phyloP scores from a whole-genome alignment of 2,113 vertebrate genomes.

The Alectura lathami region DNA sequence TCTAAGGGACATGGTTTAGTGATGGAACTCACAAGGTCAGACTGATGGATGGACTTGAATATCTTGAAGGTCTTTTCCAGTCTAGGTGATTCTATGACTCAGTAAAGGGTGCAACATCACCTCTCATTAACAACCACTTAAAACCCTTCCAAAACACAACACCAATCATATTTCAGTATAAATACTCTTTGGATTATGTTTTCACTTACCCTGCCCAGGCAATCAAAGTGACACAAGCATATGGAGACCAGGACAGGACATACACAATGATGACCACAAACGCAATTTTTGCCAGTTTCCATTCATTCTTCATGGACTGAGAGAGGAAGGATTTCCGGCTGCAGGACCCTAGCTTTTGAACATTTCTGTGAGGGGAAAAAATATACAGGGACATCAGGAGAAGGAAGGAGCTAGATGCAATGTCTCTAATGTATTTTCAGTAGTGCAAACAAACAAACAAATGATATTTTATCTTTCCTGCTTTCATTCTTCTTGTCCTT shows the following conservation, averaged over 20 bases:
- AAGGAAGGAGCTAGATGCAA: not conserved
- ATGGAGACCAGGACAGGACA: conserved; percentile 77
- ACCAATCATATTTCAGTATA: not conserved
- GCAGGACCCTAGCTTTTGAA: conserved; percentile 72
- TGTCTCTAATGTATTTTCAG: not conserved
- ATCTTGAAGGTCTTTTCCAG: not conserved
- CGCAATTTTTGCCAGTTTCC: conserved; percentile 78
- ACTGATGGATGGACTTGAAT: not conserved
- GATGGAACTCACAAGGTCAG: not conserved
- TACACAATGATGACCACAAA: conserved; percentile 75
- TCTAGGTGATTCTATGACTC: not conserved
- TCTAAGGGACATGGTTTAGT: not conserved
- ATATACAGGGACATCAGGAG: not conserved
- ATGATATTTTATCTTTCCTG: not conserved
- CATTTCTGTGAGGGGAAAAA: conserved; percentile 14
- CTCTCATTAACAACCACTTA: not conserved
- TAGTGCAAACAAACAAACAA: not conserved
- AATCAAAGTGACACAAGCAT: conserved; percentile 77
- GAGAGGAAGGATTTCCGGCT: conserved; percentile 62
- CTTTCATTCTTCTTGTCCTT: not conserved
- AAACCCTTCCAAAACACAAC: not conserved
- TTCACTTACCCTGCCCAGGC: conserved; percentile 76
- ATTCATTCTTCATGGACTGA: conserved; percentile 70
- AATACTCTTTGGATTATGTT: not conserved
- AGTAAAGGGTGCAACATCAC: not conserved